Evolutionary conservation across 2,113 vertebrate species (phyloP), one percentile per base, ranked within the genome.

Genomic region (Chionodraco myersi): DNA sequence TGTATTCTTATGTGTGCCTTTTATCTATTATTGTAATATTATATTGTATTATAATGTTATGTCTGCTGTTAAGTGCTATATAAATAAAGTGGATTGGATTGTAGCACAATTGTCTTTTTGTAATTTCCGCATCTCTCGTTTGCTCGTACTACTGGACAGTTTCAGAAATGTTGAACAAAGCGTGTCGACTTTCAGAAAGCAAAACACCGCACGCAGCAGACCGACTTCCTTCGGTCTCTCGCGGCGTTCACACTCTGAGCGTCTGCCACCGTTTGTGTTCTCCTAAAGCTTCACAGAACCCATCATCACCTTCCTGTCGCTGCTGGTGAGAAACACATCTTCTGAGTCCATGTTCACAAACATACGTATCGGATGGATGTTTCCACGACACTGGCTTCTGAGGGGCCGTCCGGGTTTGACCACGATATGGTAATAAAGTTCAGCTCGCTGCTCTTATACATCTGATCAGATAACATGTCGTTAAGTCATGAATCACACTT

Each of bases 291-390:
- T 65, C 44, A 56, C 23, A 21, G 21, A 56, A 16, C 36, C 61
- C 23, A 59, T 59, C 63, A n/a, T 13, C 73, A 58, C 64, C 56
- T 64, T 49, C 26, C 23, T 5, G 12, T 30, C 34, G 44, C 73
- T 45, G 59, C 41, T n/a, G 10, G 36, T 56, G 36, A 13, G 45
- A 26, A 5, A 44, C 18, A 44, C 18, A 54, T 21, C 9, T 12
- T 3, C 12, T 49, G 10, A n/a, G 18, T 21, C 10, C 4, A 10
- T 10, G 9, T 30, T 14, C 63, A 23, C 41, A 69, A 57, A 18
- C 7, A 15, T 2, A 41, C 49, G 36, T 7, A 41, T 41, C 36
- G 0, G 36, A 1, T 7, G 34, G 18, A 53, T 53, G 13, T 34
- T 41, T 21, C 16, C 30, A 10, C 16, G 16, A 11, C 18, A 44